These are phyloP conservation scores for Synanthedon myopaeformis DNA, from an alignment of 2,888 invertebrate species.

Conservation along the genomic window DNA sequence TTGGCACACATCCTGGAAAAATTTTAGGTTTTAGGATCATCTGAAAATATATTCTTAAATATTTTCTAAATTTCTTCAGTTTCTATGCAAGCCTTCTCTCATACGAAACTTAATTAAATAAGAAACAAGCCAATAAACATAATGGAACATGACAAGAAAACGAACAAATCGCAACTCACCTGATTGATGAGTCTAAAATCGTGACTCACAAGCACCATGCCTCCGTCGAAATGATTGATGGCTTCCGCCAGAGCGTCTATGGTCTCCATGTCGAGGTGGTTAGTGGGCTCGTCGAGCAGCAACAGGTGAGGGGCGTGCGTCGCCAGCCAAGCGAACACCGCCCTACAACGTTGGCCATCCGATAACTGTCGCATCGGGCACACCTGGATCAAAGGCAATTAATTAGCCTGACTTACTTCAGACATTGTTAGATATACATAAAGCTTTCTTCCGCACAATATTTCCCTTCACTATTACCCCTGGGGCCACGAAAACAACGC, in stretches of 20 bases:
- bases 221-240: constrained; percentile 97
- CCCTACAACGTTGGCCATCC: constrained; percentile 97
- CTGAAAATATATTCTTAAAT: too few relatives aligned
- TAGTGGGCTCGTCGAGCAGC: constrained; percentile 86
- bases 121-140: too few relatives aligned
- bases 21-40: too few relatives aligned
- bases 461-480: too few relatives aligned
- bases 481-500: too few relatives aligned
- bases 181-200: constrained; percentile 99
- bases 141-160: too few relatives aligned
- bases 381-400: constrained; percentile 62
- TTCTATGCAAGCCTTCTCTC: too few relatives aligned
- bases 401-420: background rate
- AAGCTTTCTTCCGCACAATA: too few relatives aligned
- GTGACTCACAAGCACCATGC: constrained; percentile 99
- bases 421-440: too few relatives aligned
- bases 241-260: constrained; percentile 98
- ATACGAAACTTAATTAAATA: too few relatives aligned
- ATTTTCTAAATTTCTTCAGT: too few relatives aligned
- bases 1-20: too few relatives aligned
- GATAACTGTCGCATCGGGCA: constrained; percentile 95
- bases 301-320: constrained; percentile 97
- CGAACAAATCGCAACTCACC: constrained; percentile 60
- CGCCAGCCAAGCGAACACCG: constrained; percentile 98
- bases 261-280: constrained; percentile 97